Evolutionary conservation across 2,113 vertebrate species (phyloP).

Genomic region (human (Homo sapiens)): GRCh38 chr1:68972501-68973000

Average conservation of each 20-base stretch:
- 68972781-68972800: background rate
- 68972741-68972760: background rate
- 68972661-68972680: background rate
- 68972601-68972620: background rate
- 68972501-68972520: background rate
- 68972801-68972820: background rate
- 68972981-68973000: background rate
- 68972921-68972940: background rate
- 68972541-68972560: slow-evolving; percentile 31
- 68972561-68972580: background rate
- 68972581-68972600: background rate
- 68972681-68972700: background rate
- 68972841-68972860: background rate
- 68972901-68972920: background rate
- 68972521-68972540: background rate
- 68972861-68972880: background rate
- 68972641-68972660: slow-evolving; percentile 11
- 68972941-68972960: background rate
- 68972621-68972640: background rate
- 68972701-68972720: background rate
- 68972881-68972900: background rate
- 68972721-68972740: background rate
- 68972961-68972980: background rate
- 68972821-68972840: background rate
- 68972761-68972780: background rate